Evolutionary conservation across 2,888 invertebrate genomes (phyloP).

Genomic region (Copidosoma aretas): DNA sequence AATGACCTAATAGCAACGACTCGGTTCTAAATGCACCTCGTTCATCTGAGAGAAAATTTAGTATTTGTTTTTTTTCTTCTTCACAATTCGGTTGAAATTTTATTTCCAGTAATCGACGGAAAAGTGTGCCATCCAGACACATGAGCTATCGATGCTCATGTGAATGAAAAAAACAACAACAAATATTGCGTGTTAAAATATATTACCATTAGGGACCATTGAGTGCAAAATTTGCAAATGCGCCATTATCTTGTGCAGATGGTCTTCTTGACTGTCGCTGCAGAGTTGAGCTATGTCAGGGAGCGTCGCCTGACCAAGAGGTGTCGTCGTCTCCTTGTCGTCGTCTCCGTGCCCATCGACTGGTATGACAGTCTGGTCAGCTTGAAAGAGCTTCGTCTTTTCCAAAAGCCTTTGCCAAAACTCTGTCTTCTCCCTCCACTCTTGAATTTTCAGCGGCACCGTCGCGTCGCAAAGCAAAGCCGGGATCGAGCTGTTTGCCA

Average conservation of each 20-base stretch:
- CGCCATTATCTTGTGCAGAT: slow-evolving; percentile 47
- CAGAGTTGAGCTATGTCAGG: slow-evolving; percentile 45
- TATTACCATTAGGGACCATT: slow-evolving; percentile 47
- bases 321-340: neutral
- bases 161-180: neutral
- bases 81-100: neutral
- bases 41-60: slow-evolving; percentile 38
- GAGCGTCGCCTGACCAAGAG: slow-evolving; percentile 42
- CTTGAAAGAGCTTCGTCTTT: slow-evolving; percentile 39
- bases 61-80: slow-evolving; percentile 16
- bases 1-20: slow-evolving; percentile 43
- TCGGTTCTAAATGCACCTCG: slow-evolving; percentile 27
- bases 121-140: too few species aligned
- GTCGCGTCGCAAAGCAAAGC: slow-evolving; percentile 50
- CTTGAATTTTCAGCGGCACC: slow-evolving; percentile 48
- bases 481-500: slow-evolving; percentile 38
- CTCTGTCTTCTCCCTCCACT: slow-evolving; percentile 48
- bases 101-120: too few species aligned
- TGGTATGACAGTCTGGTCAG: neutral
- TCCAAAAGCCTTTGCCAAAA: slow-evolving; percentile 51
- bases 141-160: neutral
- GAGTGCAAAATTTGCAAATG: slow-evolving; percentile 50
- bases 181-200: neutral
- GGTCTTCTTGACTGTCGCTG: slow-evolving; percentile 44
- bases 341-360: slow-evolving; percentile 12